Evolutionary conservation across 2,888 invertebrate species (phyloP).

Genomic region (Dicyrtomina minuta): DNA sequence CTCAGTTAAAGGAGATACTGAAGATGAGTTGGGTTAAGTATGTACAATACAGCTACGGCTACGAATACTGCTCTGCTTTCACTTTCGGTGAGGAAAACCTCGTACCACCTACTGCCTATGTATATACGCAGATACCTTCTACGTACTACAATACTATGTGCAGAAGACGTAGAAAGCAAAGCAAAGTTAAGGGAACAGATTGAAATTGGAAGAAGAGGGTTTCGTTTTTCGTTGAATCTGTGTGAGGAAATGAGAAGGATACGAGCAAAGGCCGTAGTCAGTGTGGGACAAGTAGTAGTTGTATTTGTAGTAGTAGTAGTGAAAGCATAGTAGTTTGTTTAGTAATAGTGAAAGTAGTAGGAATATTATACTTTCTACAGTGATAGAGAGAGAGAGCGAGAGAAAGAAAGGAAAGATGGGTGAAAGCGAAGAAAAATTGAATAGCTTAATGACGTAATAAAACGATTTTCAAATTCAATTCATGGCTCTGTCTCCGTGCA

Average conservation of each 20-base stretch:
- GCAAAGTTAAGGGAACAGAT: constrained; percentile 7
- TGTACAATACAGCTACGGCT: too few relatives aligned
- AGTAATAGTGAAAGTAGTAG: too few relatives aligned
- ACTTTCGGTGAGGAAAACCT: too few relatives aligned
- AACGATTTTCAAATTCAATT: constrained; percentile 49
- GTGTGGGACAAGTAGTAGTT: not conserved
- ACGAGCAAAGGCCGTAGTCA: constrained; percentile 13
- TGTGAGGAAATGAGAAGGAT: constrained; percentile 39
- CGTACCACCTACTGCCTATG: too few relatives aligned
- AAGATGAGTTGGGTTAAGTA: too few relatives aligned
- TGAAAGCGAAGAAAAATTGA: constrained; percentile 41
- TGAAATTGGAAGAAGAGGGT: not conserved
- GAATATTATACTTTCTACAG: not conserved
- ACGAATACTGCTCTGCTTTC: too few relatives aligned
- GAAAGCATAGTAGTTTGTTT: too few relatives aligned
- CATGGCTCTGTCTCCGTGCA: constrained; percentile 44
- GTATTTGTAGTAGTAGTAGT: too few relatives aligned
- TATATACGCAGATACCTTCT: too few relatives aligned
- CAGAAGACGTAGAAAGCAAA: not conserved
- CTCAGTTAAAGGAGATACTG: too few relatives aligned
- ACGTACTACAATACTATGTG: too few relatives aligned
- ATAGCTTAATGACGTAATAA: constrained; percentile 49
- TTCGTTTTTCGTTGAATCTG: constrained; percentile 37
- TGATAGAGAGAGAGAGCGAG: too few relatives aligned
- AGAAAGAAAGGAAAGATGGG: constrained; percentile 36